Evolutionary conservation across 2,888 invertebrate species (phyloP).

Genomic region (Acanthacorydalis orientalis): DNA sequence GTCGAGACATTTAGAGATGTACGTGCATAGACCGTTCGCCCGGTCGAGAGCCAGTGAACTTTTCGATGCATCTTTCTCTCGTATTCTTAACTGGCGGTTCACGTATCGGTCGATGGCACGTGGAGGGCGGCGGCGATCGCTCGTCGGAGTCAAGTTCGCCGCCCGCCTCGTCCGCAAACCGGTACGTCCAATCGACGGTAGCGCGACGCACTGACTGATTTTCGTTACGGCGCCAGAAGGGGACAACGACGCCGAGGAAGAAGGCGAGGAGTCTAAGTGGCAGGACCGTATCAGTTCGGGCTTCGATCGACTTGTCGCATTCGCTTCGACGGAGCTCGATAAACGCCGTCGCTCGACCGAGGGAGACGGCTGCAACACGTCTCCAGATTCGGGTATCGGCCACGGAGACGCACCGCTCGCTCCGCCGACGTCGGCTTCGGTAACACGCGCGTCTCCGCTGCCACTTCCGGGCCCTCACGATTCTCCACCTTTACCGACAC

Average conservation of each 20-base stretch:
- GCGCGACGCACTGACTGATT: too few species aligned
- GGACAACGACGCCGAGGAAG: conserved; percentile 44
- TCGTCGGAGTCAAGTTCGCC: too few species aligned
- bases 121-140: too few species aligned
- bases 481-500: conserved; percentile 23
- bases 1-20: too few species aligned
- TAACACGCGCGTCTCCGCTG: conserved; percentile 18
- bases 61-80: too few species aligned
- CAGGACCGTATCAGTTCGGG: conserved; percentile 85
- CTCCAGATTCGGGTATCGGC: conserved; percentile 75
- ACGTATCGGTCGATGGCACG: too few species aligned
- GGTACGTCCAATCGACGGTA: too few species aligned
- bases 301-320: conserved; percentile 84
- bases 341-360: conserved; percentile 73
- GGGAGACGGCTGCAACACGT: conserved; percentile 58
- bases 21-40: too few species aligned
- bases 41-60: too few species aligned
- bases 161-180: too few species aligned
- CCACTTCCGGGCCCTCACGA: conserved; percentile 22
- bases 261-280: conserved; percentile 75
- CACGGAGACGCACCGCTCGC: conserved; percentile 42
- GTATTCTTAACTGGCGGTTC: too few species aligned
- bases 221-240: neutral
- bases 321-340: conserved; percentile 82
- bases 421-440: conserved; percentile 27